Base-by-base conservation (phyloP, 64 coral and sea anemone genomes). In the Montipora foliosa region DNA sequence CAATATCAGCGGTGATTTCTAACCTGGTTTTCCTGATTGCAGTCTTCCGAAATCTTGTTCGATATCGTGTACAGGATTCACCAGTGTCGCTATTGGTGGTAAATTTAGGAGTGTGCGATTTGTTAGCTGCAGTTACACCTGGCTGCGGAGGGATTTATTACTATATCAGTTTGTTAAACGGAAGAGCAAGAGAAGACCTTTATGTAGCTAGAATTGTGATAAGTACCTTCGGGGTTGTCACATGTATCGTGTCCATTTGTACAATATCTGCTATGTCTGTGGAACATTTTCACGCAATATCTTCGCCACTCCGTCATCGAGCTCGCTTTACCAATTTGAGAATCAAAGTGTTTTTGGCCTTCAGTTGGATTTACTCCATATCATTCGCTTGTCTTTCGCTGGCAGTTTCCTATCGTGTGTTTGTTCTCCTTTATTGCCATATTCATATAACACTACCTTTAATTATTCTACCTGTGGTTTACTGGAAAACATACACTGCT, bases 401-500 rank as follows among this genome's bases (percentile, higher is more conserved):
- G 44, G 81, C 25, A 22, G 25, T 84, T 64, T 64, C 81, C 1
- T 3, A 5, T 5, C 11, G 19, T 16, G 24, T 44, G 4, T 47
- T 68, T n/a, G 58, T 67, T 84, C 20, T 67, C 16, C 15, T 84
- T 6, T 84, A 67, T 22, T 47, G 58, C 6, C 81, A 84, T 68
- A 4, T 84, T 46, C 81, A 84, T 48, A 61, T 66, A 6, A 10
- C 81, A 46, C 3, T 67, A 67, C 81, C 81, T 8, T 44, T 84
- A 10, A 45, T 67, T 24, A 19, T 45, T 5, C 44, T 84, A 2
- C 81, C 81, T 67, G 4, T 67, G 58, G 81, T 84, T 14, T 84
- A 84, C 81, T 84, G 81, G 81, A 84, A 47, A 84, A 84, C 81
- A 67, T 84, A 67, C 81, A 25, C 58, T 3, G 81, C 81, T 4